Percentiles rank a stretch among this genome's conserved stretches.
Conservation (phyloP, 23 tunicate species). For the Oikopleura vanhoeffeni region DNA sequence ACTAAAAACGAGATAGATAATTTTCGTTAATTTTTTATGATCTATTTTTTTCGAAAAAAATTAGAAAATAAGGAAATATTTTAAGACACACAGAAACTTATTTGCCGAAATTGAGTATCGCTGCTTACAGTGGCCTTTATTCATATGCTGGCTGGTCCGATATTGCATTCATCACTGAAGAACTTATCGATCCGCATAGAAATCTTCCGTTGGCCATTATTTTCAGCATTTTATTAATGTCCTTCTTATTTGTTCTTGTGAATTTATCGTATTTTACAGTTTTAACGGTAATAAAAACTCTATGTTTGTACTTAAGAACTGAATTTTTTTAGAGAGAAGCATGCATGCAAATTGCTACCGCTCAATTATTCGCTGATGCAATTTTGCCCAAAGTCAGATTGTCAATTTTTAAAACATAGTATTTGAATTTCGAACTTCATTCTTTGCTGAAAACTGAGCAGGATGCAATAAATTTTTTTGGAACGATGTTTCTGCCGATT, state of each 20-base stretch:
- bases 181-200: constrained; percentile 29
- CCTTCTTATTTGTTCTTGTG: constrained; percentile 20
- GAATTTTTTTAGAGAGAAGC: not conserved
- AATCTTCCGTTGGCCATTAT: constrained; percentile 30
- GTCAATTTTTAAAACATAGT: too few species aligned
- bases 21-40: too few species aligned
- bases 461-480: too few species aligned
- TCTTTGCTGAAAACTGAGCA: too few species aligned
- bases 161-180: constrained; percentile 20
- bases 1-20: too few species aligned
- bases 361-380: not conserved
- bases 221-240: constrained; percentile 15
- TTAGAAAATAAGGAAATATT: too few species aligned
- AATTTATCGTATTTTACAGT: constrained; percentile 38
- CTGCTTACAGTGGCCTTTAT: constrained; percentile 26
- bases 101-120: constrained; percentile 19
- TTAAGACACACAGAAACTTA: constrained; percentile 16
- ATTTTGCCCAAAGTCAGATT: too few species aligned
- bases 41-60: not conserved
- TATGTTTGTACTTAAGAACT: not conserved
- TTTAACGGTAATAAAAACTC: not conserved
- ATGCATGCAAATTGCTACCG: not conserved
- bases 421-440: too few species aligned
- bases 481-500: too few species aligned
- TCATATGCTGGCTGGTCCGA: constrained; percentile 31